Conservation (phyloP, 2,113 vertebrate genomes). For the Ciconia boyciana region DNA sequence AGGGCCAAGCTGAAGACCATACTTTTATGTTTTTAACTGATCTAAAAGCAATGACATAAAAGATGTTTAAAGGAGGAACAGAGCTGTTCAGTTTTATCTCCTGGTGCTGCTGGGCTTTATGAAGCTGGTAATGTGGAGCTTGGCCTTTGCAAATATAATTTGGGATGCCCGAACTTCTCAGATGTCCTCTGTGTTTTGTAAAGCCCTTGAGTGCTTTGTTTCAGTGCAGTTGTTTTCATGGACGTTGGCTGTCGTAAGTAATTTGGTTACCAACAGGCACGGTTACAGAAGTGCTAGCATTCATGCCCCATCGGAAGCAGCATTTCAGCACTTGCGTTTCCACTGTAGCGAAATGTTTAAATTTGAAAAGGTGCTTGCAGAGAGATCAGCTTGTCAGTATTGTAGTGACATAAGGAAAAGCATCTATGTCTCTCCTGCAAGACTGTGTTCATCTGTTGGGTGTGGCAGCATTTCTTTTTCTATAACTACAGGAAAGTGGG, state of each 20-base stretch:
- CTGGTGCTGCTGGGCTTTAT: neutral
- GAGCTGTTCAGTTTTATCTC: neutral
- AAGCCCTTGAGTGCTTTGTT: slow-evolving; percentile 8
- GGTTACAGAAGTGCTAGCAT: neutral
- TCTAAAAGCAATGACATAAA: neutral
- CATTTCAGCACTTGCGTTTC: neutral
- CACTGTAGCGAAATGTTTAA: neutral
- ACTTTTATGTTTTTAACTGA: neutral
- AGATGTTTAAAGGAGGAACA: neutral
- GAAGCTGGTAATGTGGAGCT: neutral
- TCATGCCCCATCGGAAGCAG: neutral
- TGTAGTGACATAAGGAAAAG: slow-evolving; percentile 4
- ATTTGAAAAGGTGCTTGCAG: slow-evolving; percentile 35
- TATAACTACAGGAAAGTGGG: neutral
- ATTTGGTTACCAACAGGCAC: neutral
- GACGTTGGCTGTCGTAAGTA: neutral
- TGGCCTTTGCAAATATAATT: neutral
- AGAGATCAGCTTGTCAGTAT: slow-evolving; percentile 22
- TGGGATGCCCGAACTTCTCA: neutral
- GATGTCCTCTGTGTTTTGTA: neutral
- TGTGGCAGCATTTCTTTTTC: neutral
- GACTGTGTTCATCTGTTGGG: neutral
- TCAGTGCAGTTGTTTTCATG: neutral
- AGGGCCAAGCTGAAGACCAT: neutral
- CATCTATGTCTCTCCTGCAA: neutral